Evolutionary conservation across 2,113 vertebrate genomes (phyloP), one percentile per base, ranked within the genome.

Genomic region (Eira barbara): DNA sequence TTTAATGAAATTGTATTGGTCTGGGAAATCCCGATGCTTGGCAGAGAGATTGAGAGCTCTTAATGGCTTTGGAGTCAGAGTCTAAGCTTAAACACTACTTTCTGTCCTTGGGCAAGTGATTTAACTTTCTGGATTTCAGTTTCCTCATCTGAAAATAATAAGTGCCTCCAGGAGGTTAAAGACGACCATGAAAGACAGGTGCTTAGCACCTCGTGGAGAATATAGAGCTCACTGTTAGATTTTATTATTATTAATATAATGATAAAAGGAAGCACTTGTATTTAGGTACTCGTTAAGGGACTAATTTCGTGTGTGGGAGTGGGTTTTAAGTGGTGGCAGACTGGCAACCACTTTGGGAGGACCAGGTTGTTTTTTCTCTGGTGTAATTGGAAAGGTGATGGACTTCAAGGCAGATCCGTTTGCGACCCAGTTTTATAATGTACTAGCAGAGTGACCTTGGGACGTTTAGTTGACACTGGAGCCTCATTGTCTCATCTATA

Each of bases 141-240:
- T 67, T 83, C 84, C 69, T 95, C 67, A 83, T 84, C 69, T 78
- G 84, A 95, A 89, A 89, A 81, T 74, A 52, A 36, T 25, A 85
- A 69, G n/a, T 85, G 49, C 80, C 42, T 84, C 6, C n/a, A 1
- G 61, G 52, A 85, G 59, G 49, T 55, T 79, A 45, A 79, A 80
- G 61, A 63, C 63, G 4, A 52, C 61, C 61, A 25, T 80, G 87
- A 73, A 73, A 81, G 61, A 57, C 79, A 81, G 2, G 9, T 63
- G 73, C 55, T 79, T 81, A 63, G 55, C 25, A 31, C 29, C 85
- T 27, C 6, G 31, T 36, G 42, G 36, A 86, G 49, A 80, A 31
- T 17, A 39, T 8, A 63, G 52, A 80, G 13, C 29, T 61, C n/a
- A 45, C 11, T 42, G 8, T 63, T 91, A 81, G 74, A 42, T 81